Evolutionary conservation across 2,797 vertebrate genomes (phyloP), one percentile per base, ranked within the genome.

Genomic region (Zalophus californianus): DNA sequence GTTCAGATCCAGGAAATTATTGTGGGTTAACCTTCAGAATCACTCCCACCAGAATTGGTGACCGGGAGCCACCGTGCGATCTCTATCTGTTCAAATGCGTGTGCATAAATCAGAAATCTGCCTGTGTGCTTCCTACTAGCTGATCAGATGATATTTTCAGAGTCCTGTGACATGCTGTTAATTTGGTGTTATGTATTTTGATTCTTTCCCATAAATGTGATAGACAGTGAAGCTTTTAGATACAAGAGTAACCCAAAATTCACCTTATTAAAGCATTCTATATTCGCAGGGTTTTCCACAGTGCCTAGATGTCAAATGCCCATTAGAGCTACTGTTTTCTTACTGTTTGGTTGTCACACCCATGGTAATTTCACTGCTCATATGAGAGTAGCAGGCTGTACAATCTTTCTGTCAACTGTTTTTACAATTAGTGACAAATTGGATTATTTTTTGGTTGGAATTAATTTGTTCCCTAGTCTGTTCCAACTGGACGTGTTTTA

Each of bases 381-480:
- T 85, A 66, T 16, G 48, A 88, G 2, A 92, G 13, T 8, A 90
- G 32, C 50, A 88, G 27, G 15, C 77, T 92, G 10, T 60, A 90
- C n/a, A 87, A 50, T 83, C 15, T 87, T 96, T 89, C 75, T 83
- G 50, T 93, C 90, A 91, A 78, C 56, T 94, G 56, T 80, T 96
- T 91, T 94, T 82, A 90, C 23, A 94, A 85, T 88, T 97, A 96
- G 38, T 95, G 80, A 96, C 92, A 97, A 90, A 88, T 90, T 79
- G 29, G 38, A 82, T 77, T 87, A 73, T 91, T 93, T 96, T 83
- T 86, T n/a, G 5, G 18, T 85, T 87, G 29, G 27, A 94, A 87
- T 96, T 96, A 92, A 96, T 87, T 92, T 97, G 41, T 77, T 80
- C 68, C 25, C 21, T 62, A 60, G 27, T 86, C 44, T 93, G 3